These are phyloP conservation scores for Erynnis tages DNA, from an alignment of 2,888 invertebrate species.

Conservation along the genomic window DNA sequence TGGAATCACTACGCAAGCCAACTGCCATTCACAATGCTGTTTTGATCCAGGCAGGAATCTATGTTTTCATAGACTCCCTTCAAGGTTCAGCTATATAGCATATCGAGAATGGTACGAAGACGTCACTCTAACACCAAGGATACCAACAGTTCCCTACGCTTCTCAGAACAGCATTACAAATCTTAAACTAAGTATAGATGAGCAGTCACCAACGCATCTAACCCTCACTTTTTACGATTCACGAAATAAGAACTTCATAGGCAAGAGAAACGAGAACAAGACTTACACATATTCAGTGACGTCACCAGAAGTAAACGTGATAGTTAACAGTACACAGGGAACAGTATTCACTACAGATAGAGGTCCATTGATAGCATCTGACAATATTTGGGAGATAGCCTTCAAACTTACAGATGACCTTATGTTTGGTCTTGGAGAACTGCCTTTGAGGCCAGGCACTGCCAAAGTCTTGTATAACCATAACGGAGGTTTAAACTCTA, in stretches of 20 bases:
- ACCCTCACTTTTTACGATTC: conserved; percentile 60
- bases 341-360: conserved; percentile 74
- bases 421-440: conserved; percentile 81
- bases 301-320: conserved; percentile 55
- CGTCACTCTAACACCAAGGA: conserved; percentile 51
- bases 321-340: conserved; percentile 50
- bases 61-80: conserved; percentile 79
- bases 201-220: conserved; percentile 59
- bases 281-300: conserved; percentile 50
- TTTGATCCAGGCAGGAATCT: conserved; percentile 61
- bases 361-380: conserved; percentile 82
- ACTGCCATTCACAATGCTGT: conserved; percentile 76
- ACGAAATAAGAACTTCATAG: conserved; percentile 36
- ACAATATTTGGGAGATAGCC: conserved; percentile 83
- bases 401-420: conserved; percentile 75
- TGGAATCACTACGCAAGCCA: conserved; percentile 45
- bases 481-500: conserved; percentile 58
- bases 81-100: conserved; percentile 71
- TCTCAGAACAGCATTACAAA: conserved; percentile 46
- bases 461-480: conserved; percentile 73
- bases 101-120: conserved; percentile 58
- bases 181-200: conserved; percentile 59
- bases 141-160: conserved; percentile 55
- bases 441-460: conserved; percentile 56
- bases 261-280: conserved; percentile 49